Evolutionary conservation across 2,888 invertebrate species (phyloP), one percentile per base, ranked within the genome.

Genomic region (Pilophorus perplexus): DNA sequence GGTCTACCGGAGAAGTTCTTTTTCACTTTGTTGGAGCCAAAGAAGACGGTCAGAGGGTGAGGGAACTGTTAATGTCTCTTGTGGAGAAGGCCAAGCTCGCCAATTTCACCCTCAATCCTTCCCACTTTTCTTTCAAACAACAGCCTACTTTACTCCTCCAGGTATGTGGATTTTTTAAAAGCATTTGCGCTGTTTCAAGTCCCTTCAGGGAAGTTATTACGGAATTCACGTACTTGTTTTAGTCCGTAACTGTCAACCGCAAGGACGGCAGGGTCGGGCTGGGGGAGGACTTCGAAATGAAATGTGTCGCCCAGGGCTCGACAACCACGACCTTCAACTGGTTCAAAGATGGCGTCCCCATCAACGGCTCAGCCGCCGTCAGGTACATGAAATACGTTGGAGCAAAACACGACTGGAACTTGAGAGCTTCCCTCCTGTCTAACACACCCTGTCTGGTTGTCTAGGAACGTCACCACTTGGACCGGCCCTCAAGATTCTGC

Each of bases 281-380:
- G 74, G 86, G 85, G 3, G 87, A 88, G 57, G 87, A 88, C 76
- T 88, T 90, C 74, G 84, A 86, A 73, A 79, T 91, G 71, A 86
- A 87, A 65, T 91, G 91, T 75, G 82, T 85, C 71, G 89, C 89
- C 22, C 85, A 88, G 74, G 90, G 90, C 60, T 88, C 89, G 50
- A 83, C 87, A 0, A 81, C 84, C 70, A 86, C 88, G 74, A 81
- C 80, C 62, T 90, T 90, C 76, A 83, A 84, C 25, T 91, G 90
- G 90, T 89, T 85, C 80, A 91, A 91, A 77, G 90, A 90, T 74
- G 86, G 87, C 4, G 80, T 85, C 70, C 82, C 83, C 72, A 84
- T 91, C 69, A 90, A 90, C 77, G 85, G 85, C 72, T 85, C 87
- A 69, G 84, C 84, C 71, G 85, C 88, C 10, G 85, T 82, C 54